phyloP scores from a whole-genome alignment of 2,797 vertebrate genomes.

The Lacerta viridis region DNA sequence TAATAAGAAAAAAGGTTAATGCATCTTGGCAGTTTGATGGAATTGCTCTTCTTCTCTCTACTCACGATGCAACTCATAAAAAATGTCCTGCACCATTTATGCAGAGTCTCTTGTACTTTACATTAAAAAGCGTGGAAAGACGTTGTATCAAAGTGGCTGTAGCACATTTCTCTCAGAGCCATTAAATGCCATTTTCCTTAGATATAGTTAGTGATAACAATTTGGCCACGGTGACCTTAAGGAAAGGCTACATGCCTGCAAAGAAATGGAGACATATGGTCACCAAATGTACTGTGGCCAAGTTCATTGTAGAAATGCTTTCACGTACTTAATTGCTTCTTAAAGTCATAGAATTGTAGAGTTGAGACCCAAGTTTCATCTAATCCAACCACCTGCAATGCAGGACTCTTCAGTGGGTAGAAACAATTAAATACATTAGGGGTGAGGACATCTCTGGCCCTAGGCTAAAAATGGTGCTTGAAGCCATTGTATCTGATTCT shows the following conservation, averaged over 20 bases:
- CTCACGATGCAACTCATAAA: conserved; percentile 64
- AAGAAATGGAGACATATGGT: conserved; percentile 47
- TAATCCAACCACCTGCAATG: too few species aligned
- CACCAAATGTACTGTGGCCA: conserved; percentile 14
- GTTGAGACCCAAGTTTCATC: too few species aligned
- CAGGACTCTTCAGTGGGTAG: too few species aligned
- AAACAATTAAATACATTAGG: too few species aligned
- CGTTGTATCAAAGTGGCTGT: conserved; percentile 50
- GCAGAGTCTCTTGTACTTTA: conserved; percentile 56
- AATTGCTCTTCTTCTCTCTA: conserved; percentile 53
- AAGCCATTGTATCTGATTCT: too few species aligned
- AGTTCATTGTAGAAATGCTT: conserved; percentile 16
- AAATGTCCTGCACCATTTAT: conserved; percentile 64
- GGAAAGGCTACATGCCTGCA: conserved; percentile 27
- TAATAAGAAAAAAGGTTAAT: conserved; percentile 61
- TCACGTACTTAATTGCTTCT: conserved; percentile 16
- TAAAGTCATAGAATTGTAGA: too few species aligned
- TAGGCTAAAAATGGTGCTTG: too few species aligned
- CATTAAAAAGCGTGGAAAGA: conserved; percentile 55
- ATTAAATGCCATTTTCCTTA: conserved; percentile 63
- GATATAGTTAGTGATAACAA: conserved; percentile 64
- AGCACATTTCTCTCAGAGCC: conserved; percentile 41
- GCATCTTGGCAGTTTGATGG: conserved; percentile 46
- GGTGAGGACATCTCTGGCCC: too few species aligned
- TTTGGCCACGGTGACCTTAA: conserved; percentile 49